Evolutionary conservation across 2,113 vertebrate genomes (phyloP).

Genomic region (Strigops habroptila): DNA sequence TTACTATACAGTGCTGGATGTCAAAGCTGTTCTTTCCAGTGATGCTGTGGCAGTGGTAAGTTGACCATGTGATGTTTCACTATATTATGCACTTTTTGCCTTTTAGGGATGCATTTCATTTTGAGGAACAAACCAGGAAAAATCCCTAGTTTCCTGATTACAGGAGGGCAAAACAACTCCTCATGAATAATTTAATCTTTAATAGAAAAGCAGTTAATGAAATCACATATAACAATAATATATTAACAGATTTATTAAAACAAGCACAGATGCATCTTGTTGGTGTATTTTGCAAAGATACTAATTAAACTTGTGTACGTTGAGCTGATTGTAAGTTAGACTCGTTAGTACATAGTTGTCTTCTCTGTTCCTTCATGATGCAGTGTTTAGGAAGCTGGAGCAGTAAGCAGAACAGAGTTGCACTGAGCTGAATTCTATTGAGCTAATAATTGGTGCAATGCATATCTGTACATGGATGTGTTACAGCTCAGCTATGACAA

Average conservation of each 20-base stretch:
- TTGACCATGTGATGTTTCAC: neutral
- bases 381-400: neutral
- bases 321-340: neutral
- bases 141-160: neutral
- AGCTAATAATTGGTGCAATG: neutral
- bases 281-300: neutral
- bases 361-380: neutral
- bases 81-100: neutral
- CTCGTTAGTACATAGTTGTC: neutral
- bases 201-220: neutral
- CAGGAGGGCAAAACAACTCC: neutral
- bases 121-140: neutral
- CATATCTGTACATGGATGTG: neutral
- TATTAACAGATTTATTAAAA: neutral
- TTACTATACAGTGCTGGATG: slow-evolving; percentile 90
- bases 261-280: neutral
- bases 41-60: slow-evolving; percentile 96
- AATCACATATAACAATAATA: neutral
- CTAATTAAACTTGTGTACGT: neutral
- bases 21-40: slow-evolving; percentile 79
- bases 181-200: neutral
- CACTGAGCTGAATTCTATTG: neutral
- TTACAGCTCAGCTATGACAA: neutral
- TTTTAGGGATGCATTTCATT: too few relatives aligned
- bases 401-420: neutral